These are phyloP conservation scores for Lasioglossum baleicum DNA, from an alignment of 1,140 invertebrate genomes.

Conservation along the genomic window DNA sequence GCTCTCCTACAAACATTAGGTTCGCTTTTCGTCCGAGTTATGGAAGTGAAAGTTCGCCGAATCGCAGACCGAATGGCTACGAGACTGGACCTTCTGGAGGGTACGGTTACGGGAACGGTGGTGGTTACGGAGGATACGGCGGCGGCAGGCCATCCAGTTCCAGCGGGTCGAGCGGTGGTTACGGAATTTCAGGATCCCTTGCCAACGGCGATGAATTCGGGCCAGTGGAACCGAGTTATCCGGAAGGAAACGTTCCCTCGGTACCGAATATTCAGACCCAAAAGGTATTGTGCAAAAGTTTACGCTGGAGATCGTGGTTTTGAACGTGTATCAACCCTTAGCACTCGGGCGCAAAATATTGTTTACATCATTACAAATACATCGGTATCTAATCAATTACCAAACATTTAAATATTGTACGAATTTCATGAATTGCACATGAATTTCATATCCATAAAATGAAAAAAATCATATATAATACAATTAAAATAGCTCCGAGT, in stretches of 20 bases:
- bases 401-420: too few species aligned
- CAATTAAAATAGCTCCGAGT: too few species aligned
- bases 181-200: slow-evolving; percentile 66
- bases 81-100: slow-evolving; percentile 58
- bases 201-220: slow-evolving; percentile 68
- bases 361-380: too few species aligned
- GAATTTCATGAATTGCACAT: too few species aligned
- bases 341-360: too few species aligned
- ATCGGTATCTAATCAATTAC: too few species aligned
- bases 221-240: slow-evolving; percentile 54
- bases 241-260: slow-evolving; percentile 46
- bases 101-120: slow-evolving; percentile 58
- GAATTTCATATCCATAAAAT: too few species aligned
- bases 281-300: slow-evolving; percentile 58
- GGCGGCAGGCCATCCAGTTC: slow-evolving; percentile 57
- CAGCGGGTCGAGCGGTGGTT: slow-evolving; percentile 41
- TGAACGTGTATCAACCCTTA: too few species aligned
- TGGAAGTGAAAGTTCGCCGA: slow-evolving; percentile 55
- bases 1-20: slow-evolving; percentile 40
- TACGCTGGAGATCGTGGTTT: too few species aligned
- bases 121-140: slow-evolving; percentile 64
- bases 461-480: too few species aligned
- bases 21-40: slow-evolving; percentile 64
- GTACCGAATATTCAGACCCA: slow-evolving; percentile 71
- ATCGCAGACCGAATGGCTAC: slow-evolving; percentile 62